Evolutionary conservation across 2,888 invertebrate genomes (phyloP).

Genomic region (Zootermopsis nevadensis): DNA sequence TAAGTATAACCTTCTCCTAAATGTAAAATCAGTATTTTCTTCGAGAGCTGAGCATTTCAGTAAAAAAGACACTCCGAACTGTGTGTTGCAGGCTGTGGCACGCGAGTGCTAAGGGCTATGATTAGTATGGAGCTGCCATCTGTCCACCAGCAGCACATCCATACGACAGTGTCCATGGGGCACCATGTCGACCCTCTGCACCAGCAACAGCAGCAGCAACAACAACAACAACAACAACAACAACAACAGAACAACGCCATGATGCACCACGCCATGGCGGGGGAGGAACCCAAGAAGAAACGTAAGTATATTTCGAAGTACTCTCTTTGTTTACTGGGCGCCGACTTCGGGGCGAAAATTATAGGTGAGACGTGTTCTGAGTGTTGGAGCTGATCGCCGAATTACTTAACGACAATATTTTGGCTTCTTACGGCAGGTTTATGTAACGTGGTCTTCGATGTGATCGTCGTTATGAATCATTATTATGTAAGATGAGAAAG

Average conservation of each 20-base stretch:
- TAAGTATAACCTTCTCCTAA: too few species aligned
- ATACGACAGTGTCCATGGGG: slow-evolving; percentile 44
- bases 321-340: too few species aligned
- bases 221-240: slow-evolving; percentile 49
- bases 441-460: too few species aligned
- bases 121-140: slow-evolving; percentile 51
- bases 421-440: too few species aligned
- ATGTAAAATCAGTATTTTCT: too few species aligned
- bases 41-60: too few species aligned
- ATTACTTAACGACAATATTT: too few species aligned
- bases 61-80: not conserved
- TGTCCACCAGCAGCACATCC: slow-evolving; percentile 49
- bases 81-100: not conserved
- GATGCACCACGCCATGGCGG: slow-evolving; percentile 45
- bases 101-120: slow-evolving; percentile 45
- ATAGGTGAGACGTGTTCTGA: too few species aligned
- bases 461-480: too few species aligned
- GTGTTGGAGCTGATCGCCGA: too few species aligned
- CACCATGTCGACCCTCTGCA: slow-evolving; percentile 47
- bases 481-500: not conserved
- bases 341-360: too few species aligned
- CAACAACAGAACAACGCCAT: slow-evolving; percentile 44
- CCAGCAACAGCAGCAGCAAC: slow-evolving; percentile 49
- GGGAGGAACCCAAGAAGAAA: slow-evolving; percentile 51
- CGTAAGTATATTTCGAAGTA: slow-evolving; percentile 38